A percentile compares a stretch with the other conserved stretches of the same genome.
phyloP scores from a whole-genome alignment of 2,797 vertebrate species.

The Vultur gryphus region DNA sequence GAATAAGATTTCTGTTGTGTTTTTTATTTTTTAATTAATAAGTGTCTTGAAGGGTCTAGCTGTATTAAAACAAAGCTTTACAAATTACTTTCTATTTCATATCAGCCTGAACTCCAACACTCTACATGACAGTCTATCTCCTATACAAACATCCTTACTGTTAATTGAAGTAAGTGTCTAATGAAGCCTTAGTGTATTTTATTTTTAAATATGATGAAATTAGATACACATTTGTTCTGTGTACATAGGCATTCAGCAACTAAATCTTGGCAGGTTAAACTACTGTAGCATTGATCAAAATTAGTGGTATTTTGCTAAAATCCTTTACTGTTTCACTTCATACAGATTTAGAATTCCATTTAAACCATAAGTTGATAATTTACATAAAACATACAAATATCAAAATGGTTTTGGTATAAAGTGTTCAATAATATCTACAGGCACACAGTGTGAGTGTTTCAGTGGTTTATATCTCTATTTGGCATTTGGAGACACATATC shows the following conservation, averaged over 20 bases:
- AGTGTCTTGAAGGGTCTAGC: not conserved
- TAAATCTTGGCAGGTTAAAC: not conserved
- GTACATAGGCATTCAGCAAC: not conserved
- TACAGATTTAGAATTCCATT: not conserved
- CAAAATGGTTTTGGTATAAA: not conserved
- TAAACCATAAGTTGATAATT: not conserved
- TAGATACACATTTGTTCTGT: not conserved
- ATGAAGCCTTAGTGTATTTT: not conserved
- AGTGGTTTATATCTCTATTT: not conserved
- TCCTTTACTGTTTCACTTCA: not conserved
- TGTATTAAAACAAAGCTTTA: not conserved
- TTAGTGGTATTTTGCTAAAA: not conserved
- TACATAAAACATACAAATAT: not conserved
- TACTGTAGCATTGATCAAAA: not conserved
- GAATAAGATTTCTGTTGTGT: not conserved
- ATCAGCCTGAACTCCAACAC: not conserved
- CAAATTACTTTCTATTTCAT: not conserved
- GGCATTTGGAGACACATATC: not conserved
- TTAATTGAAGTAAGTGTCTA: not conserved
- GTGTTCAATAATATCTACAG: not conserved
- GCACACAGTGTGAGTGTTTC: not conserved
- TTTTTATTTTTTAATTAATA: not conserved
- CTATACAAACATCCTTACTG: not conserved
- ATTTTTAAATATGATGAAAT: not conserved
- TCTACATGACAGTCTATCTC: not conserved